Evolutionary conservation across 2,797 vertebrate species (phyloP).

Genomic region (Arnoldichthys spilopterus): DNA sequence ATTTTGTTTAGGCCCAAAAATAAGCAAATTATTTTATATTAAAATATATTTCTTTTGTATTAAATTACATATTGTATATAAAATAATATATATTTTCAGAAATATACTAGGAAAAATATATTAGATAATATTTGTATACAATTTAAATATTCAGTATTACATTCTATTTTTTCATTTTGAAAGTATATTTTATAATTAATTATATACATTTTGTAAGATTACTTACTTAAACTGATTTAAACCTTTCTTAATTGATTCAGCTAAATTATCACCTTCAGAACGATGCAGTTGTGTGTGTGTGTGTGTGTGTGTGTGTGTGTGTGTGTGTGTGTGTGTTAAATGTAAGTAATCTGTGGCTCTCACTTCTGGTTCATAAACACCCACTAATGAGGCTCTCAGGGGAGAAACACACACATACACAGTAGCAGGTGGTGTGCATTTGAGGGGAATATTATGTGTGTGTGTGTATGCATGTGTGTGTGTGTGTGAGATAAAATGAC

Average conservation of each 20-base stretch:
- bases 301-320: conserved; percentile 31
- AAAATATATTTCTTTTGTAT: too few relatives aligned
- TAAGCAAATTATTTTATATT: too few relatives aligned
- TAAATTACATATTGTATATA: too few relatives aligned
- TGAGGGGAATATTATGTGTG: conserved; percentile 6
- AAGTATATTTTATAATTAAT: neutral
- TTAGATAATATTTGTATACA: too few relatives aligned
- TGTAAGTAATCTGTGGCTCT: conserved; percentile 43
- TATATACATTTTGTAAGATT: neutral
- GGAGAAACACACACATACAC: conserved; percentile 44
- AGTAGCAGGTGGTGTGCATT: too few relatives aligned
- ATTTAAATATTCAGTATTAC: too few relatives aligned
- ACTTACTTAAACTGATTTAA: neutral
- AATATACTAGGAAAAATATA: too few relatives aligned
- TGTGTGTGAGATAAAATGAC: conserved; percentile 46
- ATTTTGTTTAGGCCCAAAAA: too few relatives aligned
- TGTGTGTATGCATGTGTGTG: conserved; percentile 12
- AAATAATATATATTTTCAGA: too few relatives aligned
- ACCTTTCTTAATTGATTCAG: neutral
- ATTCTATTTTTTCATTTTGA: too few relatives aligned
- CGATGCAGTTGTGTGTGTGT: neutral
- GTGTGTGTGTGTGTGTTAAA: conserved; percentile 22
- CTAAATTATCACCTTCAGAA: neutral
- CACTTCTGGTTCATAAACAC: conserved; percentile 61
- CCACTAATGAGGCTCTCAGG: conserved; percentile 60